Conservation (phyloP, 2,797 vertebrate genomes). For the Danio choprae region DNA sequence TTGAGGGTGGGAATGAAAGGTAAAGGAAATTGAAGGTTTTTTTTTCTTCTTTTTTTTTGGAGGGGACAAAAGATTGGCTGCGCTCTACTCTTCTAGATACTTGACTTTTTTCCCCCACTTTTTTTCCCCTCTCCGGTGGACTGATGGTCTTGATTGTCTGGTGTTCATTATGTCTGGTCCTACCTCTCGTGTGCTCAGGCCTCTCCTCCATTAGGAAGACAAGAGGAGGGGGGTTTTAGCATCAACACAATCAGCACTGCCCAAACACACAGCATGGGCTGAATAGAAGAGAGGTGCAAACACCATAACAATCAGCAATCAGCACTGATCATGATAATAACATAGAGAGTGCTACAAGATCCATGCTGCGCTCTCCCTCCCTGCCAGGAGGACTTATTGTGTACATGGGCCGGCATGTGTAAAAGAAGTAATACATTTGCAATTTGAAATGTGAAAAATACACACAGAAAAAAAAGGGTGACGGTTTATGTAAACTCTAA, state of each 20-base stretch:
- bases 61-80: slow-evolving; percentile 40
- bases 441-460: slow-evolving; percentile 67
- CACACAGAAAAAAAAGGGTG: neutral
- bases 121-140: slow-evolving; percentile 22
- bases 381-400: slow-evolving; percentile 64
- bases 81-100: slow-evolving; percentile 57
- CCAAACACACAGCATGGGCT: slow-evolving; percentile 83
- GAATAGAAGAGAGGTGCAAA: slow-evolving; percentile 80
- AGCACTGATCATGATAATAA: slow-evolving; percentile 81
- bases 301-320: slow-evolving; percentile 87
- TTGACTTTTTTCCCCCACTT: slow-evolving; percentile 65
- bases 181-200: slow-evolving; percentile 65
- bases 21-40: slow-evolving; percentile 38
- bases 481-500: neutral
- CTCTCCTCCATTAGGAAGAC: slow-evolving; percentile 70
- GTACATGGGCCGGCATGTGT: slow-evolving; percentile 63
- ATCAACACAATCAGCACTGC: slow-evolving; percentile 85
- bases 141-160: slow-evolving; percentile 76
- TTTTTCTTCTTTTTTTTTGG: slow-evolving; percentile 12
- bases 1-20: slow-evolving; percentile 40
- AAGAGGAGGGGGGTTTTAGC: slow-evolving; percentile 73
- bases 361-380: slow-evolving; percentile 64
- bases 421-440: slow-evolving; percentile 73
- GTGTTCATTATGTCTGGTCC: slow-evolving; percentile 77
- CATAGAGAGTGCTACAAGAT: slow-evolving; percentile 68